Conservation (phyloP, 2,113 vertebrate species). For the Gallinago jamesoni region DNA sequence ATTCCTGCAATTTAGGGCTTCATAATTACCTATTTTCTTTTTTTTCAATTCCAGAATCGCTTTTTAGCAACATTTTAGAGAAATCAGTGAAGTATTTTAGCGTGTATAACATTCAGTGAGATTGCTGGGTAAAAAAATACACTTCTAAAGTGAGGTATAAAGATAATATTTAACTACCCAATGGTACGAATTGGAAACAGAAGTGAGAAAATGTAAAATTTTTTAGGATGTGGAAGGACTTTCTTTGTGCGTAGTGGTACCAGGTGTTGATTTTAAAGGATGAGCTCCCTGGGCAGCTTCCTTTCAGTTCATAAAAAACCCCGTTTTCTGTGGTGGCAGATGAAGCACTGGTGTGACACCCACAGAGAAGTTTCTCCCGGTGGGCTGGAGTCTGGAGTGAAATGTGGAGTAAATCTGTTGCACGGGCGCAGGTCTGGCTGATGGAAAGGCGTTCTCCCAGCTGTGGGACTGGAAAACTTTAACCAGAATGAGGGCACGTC, state of each 20-base stretch:
- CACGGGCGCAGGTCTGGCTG: background rate
- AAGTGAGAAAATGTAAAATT: background rate
- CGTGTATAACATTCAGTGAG: background rate
- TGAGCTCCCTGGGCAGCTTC: background rate
- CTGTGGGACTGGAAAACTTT: background rate
- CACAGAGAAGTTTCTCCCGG: background rate
- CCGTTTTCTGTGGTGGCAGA: background rate
- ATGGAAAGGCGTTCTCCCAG: background rate
- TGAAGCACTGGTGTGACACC: background rate
- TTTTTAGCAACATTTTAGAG: background rate
- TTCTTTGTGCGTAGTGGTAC: background rate
- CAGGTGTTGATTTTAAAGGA: too few species aligned
- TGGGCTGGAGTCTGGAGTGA: background rate
- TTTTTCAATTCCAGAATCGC: background rate
- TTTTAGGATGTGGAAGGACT: background rate
- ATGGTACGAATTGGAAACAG: too few species aligned
- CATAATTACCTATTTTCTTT: too few species aligned
- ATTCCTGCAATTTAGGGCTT: background rate
- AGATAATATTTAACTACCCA: background rate
- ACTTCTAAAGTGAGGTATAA: background rate
- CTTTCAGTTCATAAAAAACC: background rate
- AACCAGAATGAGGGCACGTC: fast-evolving
- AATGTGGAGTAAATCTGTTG: background rate
- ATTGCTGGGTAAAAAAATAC: background rate
- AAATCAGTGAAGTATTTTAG: background rate